phyloP scores from a whole-genome alignment of 2,888 invertebrate genomes.

The Drosophila putrida region DNA sequence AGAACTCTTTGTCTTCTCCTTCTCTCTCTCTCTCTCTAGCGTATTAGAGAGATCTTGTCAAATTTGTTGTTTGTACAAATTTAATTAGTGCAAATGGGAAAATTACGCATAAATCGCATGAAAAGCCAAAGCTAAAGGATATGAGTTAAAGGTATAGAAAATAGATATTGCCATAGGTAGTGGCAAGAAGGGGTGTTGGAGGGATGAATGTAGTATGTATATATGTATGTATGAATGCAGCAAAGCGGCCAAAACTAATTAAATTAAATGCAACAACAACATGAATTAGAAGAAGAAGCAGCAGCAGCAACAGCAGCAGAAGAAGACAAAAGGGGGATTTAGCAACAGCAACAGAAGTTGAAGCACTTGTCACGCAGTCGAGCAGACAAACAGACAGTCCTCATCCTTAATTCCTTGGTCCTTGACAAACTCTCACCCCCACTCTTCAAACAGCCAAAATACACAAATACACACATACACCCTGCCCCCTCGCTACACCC shows the following conservation, averaged over 20 bases:
- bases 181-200: neutral
- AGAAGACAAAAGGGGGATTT: constrained; percentile 11
- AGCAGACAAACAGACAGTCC: constrained; percentile 7
- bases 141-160: neutral
- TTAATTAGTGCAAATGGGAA: constrained; percentile 55
- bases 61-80: constrained; percentile 26
- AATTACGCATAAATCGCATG: constrained; percentile 47
- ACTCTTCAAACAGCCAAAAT: no score
- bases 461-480: no score
- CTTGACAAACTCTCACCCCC: constrained; percentile 2
- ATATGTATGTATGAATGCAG: constrained; percentile 32
- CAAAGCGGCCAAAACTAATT: constrained; percentile 67
- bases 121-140: neutral
- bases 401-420: neutral
- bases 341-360: constrained; percentile 6
- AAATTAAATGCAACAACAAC: constrained; percentile 70
- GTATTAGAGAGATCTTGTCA: constrained; percentile 1
- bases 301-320: neutral
- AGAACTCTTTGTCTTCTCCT: neutral
- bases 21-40: neutral
- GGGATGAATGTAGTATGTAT: neutral
- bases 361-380: constrained; percentile 55
- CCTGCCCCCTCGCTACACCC: neutral
- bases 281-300: constrained; percentile 17
- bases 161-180: neutral